Evolutionary conservation across 2,797 vertebrate genomes (phyloP).

Genomic region (Odontamblyopus rebecca): DNA sequence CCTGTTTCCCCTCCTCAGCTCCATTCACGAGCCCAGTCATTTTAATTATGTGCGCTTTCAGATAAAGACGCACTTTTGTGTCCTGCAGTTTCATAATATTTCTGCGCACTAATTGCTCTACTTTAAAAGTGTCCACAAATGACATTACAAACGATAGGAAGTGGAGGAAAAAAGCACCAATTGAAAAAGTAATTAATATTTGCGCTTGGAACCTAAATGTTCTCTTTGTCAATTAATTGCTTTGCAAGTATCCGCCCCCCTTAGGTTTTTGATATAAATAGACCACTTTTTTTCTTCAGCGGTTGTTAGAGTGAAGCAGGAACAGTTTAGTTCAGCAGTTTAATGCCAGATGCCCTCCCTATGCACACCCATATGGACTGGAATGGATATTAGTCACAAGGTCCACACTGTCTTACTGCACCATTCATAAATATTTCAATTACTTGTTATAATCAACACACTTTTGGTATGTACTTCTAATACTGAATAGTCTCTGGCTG

Average conservation of each 20-base stretch:
- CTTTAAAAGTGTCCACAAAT: conserved; percentile 4
- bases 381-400: no score
- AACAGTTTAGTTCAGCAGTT: not conserved
- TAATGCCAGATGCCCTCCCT: not conserved
- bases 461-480: no score
- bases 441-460: no score
- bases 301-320: not conserved
- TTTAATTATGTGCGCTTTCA: conserved; percentile 2
- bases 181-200: not conserved
- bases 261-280: not conserved
- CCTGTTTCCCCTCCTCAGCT: not conserved
- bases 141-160: not conserved
- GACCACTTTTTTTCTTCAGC: not conserved
- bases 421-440: no score
- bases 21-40: not conserved
- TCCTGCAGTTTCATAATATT: not conserved
- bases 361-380: not conserved
- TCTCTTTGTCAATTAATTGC: not conserved
- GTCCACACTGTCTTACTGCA: no score
- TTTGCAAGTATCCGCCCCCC: not conserved
- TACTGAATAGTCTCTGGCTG: no score
- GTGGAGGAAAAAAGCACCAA: no score
- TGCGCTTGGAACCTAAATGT: not conserved
- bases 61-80: conserved; percentile 6
- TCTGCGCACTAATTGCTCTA: conserved; percentile 1